phyloP scores from a whole-genome alignment of 2,888 invertebrate genomes.

The Diarsia dahlii region DNA sequence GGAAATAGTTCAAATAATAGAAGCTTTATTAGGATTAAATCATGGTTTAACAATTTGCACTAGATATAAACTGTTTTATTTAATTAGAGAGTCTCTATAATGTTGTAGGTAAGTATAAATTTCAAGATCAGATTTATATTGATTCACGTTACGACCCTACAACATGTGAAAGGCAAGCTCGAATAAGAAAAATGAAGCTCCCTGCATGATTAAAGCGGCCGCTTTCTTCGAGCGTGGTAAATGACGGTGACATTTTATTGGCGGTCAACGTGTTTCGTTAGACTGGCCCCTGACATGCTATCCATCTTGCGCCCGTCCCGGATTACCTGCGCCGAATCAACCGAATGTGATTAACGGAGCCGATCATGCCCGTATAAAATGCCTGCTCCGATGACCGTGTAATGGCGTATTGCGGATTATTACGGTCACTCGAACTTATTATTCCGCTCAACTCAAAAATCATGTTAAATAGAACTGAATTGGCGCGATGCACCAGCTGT shows the following conservation, averaged over 20 bases:
- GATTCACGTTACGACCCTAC: not conserved
- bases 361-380: constrained; percentile 74
- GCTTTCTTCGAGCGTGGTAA: constrained; percentile 58
- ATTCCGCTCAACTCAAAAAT: constrained; percentile 55
- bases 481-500: constrained; percentile 24
- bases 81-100: not conserved
- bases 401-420: constrained; percentile 65
- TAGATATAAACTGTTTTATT: not conserved
- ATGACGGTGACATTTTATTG: constrained; percentile 66
- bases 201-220: constrained; percentile 50
- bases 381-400: constrained; percentile 66
- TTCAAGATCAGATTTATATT: not conserved
- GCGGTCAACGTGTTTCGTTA: constrained; percentile 66
- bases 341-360: constrained; percentile 76
- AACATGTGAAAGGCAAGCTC: constrained; percentile 13
- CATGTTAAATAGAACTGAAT: constrained; percentile 53
- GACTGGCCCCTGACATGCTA: constrained; percentile 69
- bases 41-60: not conserved
- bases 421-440: constrained; percentile 60
- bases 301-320: constrained; percentile 72
- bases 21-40: not conserved
- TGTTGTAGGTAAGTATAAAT: not conserved
- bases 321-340: constrained; percentile 74
- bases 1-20: constrained; percentile 6
- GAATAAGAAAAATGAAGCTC: constrained; percentile 49